These are phyloP conservation scores for Scaptomyza graminum DNA, from an alignment of 1,140 invertebrate species.

Conservation along the genomic window DNA sequence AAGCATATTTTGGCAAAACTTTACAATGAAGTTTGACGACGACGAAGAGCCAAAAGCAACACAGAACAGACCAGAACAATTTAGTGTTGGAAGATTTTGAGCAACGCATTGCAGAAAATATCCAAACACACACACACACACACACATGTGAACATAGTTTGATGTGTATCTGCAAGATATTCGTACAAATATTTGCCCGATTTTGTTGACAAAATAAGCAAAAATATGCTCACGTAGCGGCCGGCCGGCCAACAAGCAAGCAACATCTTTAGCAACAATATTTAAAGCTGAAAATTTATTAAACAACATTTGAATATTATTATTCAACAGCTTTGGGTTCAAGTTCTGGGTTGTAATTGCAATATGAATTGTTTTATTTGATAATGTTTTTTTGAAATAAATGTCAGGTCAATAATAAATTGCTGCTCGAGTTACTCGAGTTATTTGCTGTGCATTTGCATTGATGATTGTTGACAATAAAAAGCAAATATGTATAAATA, in stretches of 20 bases:
- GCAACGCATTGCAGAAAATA: conserved; percentile 73
- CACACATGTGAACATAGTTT: conserved; percentile 17
- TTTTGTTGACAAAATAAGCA: conserved; percentile 54
- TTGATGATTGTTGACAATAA: conserved; percentile 81
- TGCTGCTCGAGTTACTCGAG: conserved; percentile 32
- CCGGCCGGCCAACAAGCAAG: too few relatives aligned
- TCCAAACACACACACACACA: conserved; percentile 18
- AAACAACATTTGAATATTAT: background rate
- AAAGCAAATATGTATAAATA: conserved; percentile 67
- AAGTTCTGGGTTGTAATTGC: background rate
- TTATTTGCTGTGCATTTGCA: conserved; percentile 66
- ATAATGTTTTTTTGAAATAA: conserved; percentile 43
- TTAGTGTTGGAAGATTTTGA: conserved; percentile 73
- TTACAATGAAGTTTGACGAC: conserved; percentile 61
- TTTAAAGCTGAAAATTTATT: conserved; percentile 27
- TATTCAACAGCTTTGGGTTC: background rate
- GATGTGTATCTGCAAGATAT: conserved; percentile 60
- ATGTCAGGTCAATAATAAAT: conserved; percentile 47
- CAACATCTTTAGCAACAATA: background rate
- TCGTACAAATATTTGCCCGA: conserved; percentile 65
- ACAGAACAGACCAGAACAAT: conserved; percentile 64
- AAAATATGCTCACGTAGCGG: conserved; percentile 50
- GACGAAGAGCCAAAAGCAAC: conserved; percentile 12
- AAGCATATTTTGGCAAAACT: conserved; percentile 70
- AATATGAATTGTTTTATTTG: conserved; percentile 12